Base-by-base conservation (phyloP, 2,888 invertebrate genomes). In the Mayetiola destructor region DNA sequence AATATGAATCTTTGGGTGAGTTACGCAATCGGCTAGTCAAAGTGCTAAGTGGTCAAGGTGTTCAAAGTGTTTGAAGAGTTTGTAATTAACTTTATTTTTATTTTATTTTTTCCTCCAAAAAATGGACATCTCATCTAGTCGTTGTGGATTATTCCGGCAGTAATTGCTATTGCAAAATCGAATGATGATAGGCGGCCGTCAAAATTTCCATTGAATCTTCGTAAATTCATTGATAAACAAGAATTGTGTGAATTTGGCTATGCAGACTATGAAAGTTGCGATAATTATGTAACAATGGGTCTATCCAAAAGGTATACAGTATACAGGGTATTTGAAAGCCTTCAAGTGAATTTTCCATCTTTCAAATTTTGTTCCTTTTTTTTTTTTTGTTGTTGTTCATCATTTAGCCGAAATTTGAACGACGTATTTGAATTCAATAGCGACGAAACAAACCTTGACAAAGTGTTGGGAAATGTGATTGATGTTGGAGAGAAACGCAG, bases 1-100 rank as follows among this genome's bases (percentile, higher is more conserved):
- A 48, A 23, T 48, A 48, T 48, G 48, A 48, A 48, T 27, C 27
- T 5, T 48, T 48, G 48, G 48, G 48, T 48, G 27, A 48, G 37
- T 37, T 5, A 10, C 14, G n/a, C 12, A 37, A 10, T 14, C n/a
- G 4, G 8, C 32, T 9, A 32, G 32, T 32, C 12, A 32, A 8
- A 8, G 32, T 32, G 32, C 12, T 32, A 9, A 9, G 32, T 9
- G 12, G 32, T 32, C 8, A 8, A 32, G 8, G 8, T 32, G 12
- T 32, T 32, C 32, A 9, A 32, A 32, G 12, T 9, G 8, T 32
- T 32, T 8, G 32, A 32, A 32, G 8, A 32, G 12, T 12, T 32
- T 8, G 8, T 32, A 9, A 32, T 32, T 32, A 32, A 32, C 12
- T 32, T 9, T 32, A 12, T 32, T 12, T 32, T 8, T 32, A 32